Evolutionary conservation across 2,797 vertebrate genomes (phyloP), one percentile per base, ranked within the genome.

Genomic region (Falco peregrinus): DNA sequence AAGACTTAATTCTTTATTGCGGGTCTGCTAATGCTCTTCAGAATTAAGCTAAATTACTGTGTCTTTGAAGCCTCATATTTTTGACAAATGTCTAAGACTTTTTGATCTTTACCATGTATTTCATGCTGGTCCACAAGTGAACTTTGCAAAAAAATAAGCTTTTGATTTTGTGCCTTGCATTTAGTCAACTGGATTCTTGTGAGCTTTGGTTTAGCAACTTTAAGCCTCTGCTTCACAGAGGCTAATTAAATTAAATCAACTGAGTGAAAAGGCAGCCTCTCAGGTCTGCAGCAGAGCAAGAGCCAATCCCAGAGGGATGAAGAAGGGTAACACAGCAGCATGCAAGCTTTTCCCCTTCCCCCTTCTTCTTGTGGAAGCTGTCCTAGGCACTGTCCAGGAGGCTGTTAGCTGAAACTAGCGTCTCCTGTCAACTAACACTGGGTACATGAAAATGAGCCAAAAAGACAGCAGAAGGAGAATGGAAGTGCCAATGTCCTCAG

Each of bases 221-320:
- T 96, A 96, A 97, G 87, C 89, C 90, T 93, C 87, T 94, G 94
- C 93, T 95, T 96, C 94, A 90, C 84, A 94, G 63, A 89, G 93
- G 93, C 95, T 97, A 97, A 97, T 97, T 97, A 97, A 97, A 97
- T 97, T 95, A 97, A 95, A 96, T 86, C 94, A 97, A 35, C 87
- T 91, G 92, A 96, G 80, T 97, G 92, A 95, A 97, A 97, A 97
- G 73, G 63, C 95, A 95, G 84, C 37, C 59, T 91, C 92, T 96
- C 87, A 96, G 95, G 90, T 97, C 93, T 94, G 71, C 90, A 84
- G 57, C 5, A 93, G 92, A 96, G 69, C 85, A 92, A 87, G 84
- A 93, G 63, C 24, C 86, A 93, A 3, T 96, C 90, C 96, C 96
- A 92, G 57, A 95, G 93, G 95, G 63, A 96, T 65, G 71, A 79